Evolutionary conservation across 1,140 invertebrate species (phyloP).

Genomic region (Caenorhabditis latens): DNA sequence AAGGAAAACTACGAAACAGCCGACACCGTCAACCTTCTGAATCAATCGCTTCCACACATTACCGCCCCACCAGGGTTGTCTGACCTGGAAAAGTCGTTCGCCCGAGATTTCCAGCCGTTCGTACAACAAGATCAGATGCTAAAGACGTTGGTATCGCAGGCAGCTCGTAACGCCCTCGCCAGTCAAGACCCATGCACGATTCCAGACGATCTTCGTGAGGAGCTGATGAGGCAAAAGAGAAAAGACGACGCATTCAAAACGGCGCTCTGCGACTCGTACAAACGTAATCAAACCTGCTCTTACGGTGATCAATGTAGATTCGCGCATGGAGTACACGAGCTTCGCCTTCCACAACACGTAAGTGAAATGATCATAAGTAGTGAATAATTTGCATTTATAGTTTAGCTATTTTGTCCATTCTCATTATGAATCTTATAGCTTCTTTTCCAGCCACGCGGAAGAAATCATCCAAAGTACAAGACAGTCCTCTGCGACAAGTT

Average conservation of each 20-base stretch:
- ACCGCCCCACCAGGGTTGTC: neutral
- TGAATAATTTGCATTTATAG: no score
- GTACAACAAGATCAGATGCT: constrained; percentile 8
- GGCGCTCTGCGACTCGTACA: constrained; percentile 94
- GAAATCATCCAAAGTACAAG: constrained; percentile 60
- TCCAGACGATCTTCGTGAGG: constrained; percentile 37
- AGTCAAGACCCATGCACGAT: constrained; percentile 28
- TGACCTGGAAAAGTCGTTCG: neutral
- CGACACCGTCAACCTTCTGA: neutral
- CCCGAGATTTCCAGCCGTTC: constrained; percentile 15
- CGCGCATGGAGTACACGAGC: constrained; percentile 91
- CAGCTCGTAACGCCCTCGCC: neutral
- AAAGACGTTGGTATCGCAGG: constrained; percentile 17
- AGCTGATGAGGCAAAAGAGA: constrained; percentile 33
- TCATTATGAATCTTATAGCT: neutral
- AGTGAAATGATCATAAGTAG: neutral
- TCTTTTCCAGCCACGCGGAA: constrained; percentile 67
- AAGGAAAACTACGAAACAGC: neutral
- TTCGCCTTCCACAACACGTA: constrained; percentile 80
- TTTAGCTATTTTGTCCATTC: no score
- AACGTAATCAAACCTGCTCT: constrained; percentile 94
- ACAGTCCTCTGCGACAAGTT: constrained; percentile 61
- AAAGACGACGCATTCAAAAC: constrained; percentile 86
- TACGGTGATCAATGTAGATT: constrained; percentile 99
- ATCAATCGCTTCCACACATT: neutral